phyloP scores from a whole-genome alignment of 2,797 vertebrate genomes.

The Phoebastria nigripes region DNA sequence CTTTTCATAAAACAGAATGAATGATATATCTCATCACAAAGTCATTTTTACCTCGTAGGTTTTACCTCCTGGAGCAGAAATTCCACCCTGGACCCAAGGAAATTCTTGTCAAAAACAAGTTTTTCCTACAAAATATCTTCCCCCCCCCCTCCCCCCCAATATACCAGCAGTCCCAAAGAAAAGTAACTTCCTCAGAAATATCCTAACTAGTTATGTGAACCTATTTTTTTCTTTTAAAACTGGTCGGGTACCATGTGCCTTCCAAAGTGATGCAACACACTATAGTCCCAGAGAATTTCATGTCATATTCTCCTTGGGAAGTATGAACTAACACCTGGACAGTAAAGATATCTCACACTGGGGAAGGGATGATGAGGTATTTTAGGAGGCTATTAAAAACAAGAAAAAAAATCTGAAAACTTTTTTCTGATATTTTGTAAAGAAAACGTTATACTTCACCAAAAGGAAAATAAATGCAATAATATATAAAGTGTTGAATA shows the following conservation, averaged over 20 bases:
- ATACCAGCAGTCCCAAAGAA: not conserved
- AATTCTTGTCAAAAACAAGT: not conserved
- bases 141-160: no score
- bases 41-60: accelerated
- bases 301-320: not conserved
- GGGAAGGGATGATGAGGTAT: not conserved
- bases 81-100: not conserved
- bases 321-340: not conserved
- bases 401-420: accelerated
- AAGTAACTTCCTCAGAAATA: not conserved
- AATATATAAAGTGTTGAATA: not conserved
- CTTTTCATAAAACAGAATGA: not conserved
- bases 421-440: not conserved
- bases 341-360: not conserved
- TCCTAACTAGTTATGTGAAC: not conserved
- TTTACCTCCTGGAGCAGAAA: not conserved
- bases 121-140: not conserved
- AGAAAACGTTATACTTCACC: not conserved
- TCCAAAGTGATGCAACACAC: not conserved
- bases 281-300: not conserved
- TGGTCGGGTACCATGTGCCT: not conserved
- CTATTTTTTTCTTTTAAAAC: not conserved
- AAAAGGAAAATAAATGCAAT: not conserved
- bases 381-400: not conserved
- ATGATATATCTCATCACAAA: not conserved